Evolutionary conservation across 2,888 invertebrate species (phyloP), one percentile per base, ranked within the genome.

Genomic region (Meta bourneti): DNA sequence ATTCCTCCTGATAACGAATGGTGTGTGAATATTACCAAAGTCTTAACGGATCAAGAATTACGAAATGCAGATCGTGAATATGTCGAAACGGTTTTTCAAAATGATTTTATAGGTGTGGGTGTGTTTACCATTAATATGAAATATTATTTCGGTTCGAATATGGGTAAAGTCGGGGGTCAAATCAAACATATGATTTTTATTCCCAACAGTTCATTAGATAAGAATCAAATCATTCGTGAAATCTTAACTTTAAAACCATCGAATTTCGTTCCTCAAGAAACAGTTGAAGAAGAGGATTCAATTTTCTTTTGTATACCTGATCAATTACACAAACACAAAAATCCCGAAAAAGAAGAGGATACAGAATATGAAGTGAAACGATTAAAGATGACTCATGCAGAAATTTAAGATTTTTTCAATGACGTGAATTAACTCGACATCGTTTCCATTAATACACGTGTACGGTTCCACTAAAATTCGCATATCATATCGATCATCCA

Each of bases 401-500:
- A 75, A 49, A 79, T 48, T 70, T 48, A 81, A 4, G 48, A 81
- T 81, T 49, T 81, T 81, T 13, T 49, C 49, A 7, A 81, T 70
- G 6, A 81, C 81, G 0, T 70, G 9, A 16, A 70, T 11, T 1
- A 81, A 49, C 69, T 69, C 81, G 4, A n/a, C 4, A n/a, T 81
- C 81, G 1, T 81, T 20, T 81, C 6, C 0, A 19, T 48, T 81
- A 9, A 51, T 34, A 0, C 0, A n/a, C 0, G 0, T 48, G 16
- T 81, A 81, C 34, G 81, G 70, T 70, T 69, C 49, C 0, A 81
- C 70, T 0, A n/a, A 48, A 7, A 81, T 81, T 20, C 81, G 13
- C 7, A 70, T 69, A 81, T 81, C 70, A 48, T 81, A 81, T 8
- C 70, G 0, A 8, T 81, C 48, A 70, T 81, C 81, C 81, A 81